Conservation (phyloP, 92 coral and sea anemone genomes). For the Parazoanthus atlanticus region DNA sequence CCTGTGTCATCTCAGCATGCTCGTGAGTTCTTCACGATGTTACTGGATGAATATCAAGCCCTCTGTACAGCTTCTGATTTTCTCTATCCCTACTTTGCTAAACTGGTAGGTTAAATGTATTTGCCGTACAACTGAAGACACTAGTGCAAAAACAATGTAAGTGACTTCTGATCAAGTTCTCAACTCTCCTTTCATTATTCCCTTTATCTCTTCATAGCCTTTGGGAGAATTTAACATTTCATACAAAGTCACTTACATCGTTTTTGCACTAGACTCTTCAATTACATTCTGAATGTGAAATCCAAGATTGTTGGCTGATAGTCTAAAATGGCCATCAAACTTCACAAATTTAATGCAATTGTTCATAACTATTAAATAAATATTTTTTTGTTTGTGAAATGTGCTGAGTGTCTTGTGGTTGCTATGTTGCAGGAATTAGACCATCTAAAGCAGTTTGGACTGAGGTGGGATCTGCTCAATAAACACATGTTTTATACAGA, state of each 20-base stretch:
- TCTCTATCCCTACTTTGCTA: conserved; percentile 71
- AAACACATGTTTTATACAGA: conserved; percentile 74
- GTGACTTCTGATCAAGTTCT: too few species aligned
- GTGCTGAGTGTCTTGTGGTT: not conserved
- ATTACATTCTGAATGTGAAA: too few species aligned
- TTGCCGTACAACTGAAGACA: too few species aligned
- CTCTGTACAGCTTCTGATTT: conserved; percentile 77
- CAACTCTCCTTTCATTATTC: too few species aligned
- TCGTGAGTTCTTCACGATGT: conserved; percentile 70
- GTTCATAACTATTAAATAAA: too few species aligned
- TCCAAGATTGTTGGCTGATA: not conserved
- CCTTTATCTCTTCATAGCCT: too few species aligned
- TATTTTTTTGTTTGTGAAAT: not conserved
- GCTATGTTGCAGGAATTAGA: conserved; percentile 63
- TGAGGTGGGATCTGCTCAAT: conserved; percentile 77
- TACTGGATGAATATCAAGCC: conserved; percentile 82
- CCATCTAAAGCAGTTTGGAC: conserved; percentile 64
- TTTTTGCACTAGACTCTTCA: too few species aligned
- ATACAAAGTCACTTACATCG: too few species aligned
- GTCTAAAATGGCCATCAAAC: too few species aligned
- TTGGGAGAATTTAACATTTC: too few species aligned
- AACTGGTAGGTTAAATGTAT: conserved; percentile 59
- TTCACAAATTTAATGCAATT: too few species aligned
- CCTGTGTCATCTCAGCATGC: conserved; percentile 77
- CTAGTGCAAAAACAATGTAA: too few species aligned